Percentiles rank a stretch among this genome's conserved stretches.
These are phyloP conservation scores for Lepus timidus DNA, from an alignment of 2,113 vertebrate genomes.

Conservation along the genomic window DNA sequence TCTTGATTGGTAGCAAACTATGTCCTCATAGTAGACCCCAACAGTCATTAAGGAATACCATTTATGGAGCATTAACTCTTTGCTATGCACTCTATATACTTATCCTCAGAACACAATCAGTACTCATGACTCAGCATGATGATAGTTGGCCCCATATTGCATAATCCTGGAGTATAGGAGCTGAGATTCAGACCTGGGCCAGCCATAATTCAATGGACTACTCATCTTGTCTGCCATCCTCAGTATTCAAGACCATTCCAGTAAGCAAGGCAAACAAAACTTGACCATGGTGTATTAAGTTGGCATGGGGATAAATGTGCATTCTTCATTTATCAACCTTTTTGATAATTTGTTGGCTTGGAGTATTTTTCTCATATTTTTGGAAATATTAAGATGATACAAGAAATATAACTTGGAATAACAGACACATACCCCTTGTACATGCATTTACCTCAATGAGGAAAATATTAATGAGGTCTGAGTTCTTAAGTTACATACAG, in stretches of 20 bases:
- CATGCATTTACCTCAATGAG: not conserved
- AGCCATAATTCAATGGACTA: not conserved
- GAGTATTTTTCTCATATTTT: not conserved
- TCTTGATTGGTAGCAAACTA: not conserved
- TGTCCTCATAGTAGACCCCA: not conserved
- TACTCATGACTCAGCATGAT: not conserved
- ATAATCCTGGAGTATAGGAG: not conserved
- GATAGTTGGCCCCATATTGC: not conserved
- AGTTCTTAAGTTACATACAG: not conserved
- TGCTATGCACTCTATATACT: not conserved
- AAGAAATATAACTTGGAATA: not conserved
- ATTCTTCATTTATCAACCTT: not conserved
- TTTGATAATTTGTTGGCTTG: constrained; percentile 2
- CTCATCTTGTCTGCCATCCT: not conserved
- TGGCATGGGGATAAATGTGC: not conserved
- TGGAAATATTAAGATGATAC: constrained; percentile 18
- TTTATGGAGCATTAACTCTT: not conserved
- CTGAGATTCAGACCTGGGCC: not conserved
- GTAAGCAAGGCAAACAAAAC: not conserved
- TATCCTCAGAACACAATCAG: not conserved
- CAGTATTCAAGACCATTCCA: not conserved
- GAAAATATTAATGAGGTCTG: not conserved
- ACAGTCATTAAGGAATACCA: not conserved
- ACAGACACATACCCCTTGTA: not conserved
- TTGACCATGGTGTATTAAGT: not conserved